phyloP scores from a whole-genome alignment of 2,797 vertebrate species.

The Phalanger gymnotis region DNA sequence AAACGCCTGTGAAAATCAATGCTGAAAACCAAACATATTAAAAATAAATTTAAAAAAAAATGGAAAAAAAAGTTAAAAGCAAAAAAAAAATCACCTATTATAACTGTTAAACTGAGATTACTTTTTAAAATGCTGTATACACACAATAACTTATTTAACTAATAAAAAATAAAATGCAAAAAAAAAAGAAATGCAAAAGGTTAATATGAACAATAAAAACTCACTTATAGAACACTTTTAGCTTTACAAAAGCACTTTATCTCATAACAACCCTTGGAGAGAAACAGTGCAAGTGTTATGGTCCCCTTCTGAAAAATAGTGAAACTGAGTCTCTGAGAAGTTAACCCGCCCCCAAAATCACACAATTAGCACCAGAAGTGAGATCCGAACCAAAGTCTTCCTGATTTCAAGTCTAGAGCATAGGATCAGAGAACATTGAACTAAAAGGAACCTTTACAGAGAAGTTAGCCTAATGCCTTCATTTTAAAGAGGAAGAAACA shows the following conservation, averaged over 20 bases:
- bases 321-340: neutral
- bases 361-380: neutral
- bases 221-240: neutral
- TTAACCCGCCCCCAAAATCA: neutral
- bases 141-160: neutral
- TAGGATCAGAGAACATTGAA: neutral
- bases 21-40: too few species aligned
- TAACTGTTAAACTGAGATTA: neutral
- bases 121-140: neutral
- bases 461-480: neutral
- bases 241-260: neutral
- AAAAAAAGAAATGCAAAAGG: neutral
- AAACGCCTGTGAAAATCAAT: too few species aligned
- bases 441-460: neutral
- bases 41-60: too few species aligned
- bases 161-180: neutral
- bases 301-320: neutral
- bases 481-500: neutral
- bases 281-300: neutral
- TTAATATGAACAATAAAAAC: neutral
- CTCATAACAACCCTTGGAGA: neutral
- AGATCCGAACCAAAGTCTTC: neutral
- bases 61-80: too few species aligned
- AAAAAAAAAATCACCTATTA: neutral
- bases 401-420: neutral